Evolutionary conservation across 2,888 invertebrate species (phyloP).

Genomic region (Helicoverpa assulta): DNA sequence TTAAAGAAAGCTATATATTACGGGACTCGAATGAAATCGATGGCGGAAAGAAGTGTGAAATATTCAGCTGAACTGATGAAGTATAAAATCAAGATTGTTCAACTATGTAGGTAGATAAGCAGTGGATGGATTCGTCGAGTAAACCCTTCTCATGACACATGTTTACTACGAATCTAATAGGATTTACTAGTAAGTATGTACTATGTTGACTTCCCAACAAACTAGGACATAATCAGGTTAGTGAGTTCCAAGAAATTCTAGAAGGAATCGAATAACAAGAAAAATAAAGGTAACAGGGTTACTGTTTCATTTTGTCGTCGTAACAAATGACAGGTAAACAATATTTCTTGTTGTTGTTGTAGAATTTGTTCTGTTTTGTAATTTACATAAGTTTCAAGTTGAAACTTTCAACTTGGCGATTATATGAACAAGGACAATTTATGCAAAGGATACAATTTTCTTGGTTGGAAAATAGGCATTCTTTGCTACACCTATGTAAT

Average conservation of each 20-base stretch:
- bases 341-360: conserved; percentile 19
- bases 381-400: conserved; percentile 9
- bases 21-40: too few species aligned
- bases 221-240: conserved; percentile 20
- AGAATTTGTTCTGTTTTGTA: conserved; percentile 11
- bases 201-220: not conserved
- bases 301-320: not conserved
- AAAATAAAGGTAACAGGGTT: not conserved
- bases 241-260: conserved; percentile 24
- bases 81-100: too few species aligned
- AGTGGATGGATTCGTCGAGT: too few species aligned
- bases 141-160: too few species aligned
- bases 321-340: not conserved
- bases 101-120: too few species aligned
- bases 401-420: not conserved
- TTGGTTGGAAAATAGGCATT: too few species aligned
- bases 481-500: too few species aligned
- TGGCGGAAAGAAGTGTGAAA: too few species aligned
- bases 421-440: not conserved
- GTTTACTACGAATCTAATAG: too few species aligned
- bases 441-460: not conserved
- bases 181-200: too few species aligned
- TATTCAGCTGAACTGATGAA: too few species aligned
- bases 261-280: conserved; percentile 18
- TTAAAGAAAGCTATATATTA: too few species aligned